Evolutionary conservation across 1,140 invertebrate genomes (phyloP).

Genomic region (Pseudomyrmex flavicornis): DNA sequence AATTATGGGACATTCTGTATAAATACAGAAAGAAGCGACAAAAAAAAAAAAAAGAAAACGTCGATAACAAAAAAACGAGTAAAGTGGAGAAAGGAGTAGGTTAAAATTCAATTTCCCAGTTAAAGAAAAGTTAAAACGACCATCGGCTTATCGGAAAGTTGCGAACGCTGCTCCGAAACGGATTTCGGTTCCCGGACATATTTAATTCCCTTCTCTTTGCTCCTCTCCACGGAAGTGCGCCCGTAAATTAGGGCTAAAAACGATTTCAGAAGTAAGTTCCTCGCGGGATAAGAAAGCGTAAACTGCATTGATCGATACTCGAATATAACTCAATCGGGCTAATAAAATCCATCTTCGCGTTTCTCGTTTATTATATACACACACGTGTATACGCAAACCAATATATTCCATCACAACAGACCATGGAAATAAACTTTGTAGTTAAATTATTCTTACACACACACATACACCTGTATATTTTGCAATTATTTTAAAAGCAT

Average conservation of each 20-base stretch:
- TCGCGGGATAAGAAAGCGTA: constrained; percentile 20
- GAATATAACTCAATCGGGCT: constrained; percentile 54
- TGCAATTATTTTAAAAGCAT: neutral
- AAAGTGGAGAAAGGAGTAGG: neutral
- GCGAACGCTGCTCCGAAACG: constrained; percentile 62
- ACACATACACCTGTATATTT: neutral
- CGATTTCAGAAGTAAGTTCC: constrained; percentile 55
- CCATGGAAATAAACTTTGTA: too few species aligned
- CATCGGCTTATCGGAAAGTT: constrained; percentile 73
- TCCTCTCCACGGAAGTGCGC: constrained; percentile 19
- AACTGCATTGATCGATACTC: constrained; percentile 33
- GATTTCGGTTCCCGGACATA: constrained; percentile 68
- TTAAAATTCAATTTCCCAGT: constrained; percentile 72
- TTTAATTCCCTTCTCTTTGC: constrained; percentile 66
- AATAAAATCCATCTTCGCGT: constrained; percentile 46
- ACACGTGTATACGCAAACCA: too few species aligned
- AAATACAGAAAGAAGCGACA: neutral
- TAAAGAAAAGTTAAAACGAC: constrained; percentile 73
- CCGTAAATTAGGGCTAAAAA: constrained; percentile 69
- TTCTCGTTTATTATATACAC: too few species aligned
- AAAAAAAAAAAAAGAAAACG: neutral
- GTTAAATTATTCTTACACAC: neutral
- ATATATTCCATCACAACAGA: too few species aligned
- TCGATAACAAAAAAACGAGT: neutral
- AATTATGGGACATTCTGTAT: neutral